phyloP scores from a whole-genome alignment of 30 jellyfish, hydroid and myxozoan species.

The Sanderia malayensis region DNA sequence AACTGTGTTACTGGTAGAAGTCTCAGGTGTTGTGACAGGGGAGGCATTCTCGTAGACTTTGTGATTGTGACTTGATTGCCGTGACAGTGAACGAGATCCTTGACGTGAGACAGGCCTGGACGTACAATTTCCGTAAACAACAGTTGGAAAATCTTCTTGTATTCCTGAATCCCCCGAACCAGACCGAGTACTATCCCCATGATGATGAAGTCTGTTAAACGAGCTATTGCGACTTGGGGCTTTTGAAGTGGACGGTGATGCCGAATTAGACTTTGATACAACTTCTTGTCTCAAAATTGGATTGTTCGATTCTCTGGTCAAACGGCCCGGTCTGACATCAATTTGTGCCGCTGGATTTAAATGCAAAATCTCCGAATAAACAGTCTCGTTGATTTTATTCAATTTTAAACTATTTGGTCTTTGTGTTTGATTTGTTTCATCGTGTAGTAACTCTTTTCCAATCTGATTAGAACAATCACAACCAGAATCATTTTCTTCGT shows the following conservation, averaged over 20 bases:
- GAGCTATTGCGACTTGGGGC: slow-evolving; percentile 54
- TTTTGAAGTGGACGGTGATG: slow-evolving; percentile 47
- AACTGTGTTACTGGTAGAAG: slow-evolving; percentile 1
- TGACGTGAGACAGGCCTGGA: slow-evolving; percentile 6
- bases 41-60: slow-evolving; percentile 52
- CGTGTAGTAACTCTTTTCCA: slow-evolving; percentile 15
- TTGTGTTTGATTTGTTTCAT: neutral
- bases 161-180: slow-evolving; percentile 71
- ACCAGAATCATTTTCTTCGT: slow-evolving; percentile 50
- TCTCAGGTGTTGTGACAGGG: neutral
- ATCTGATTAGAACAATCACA: slow-evolving; percentile 38
- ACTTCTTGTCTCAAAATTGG: slow-evolving; percentile 81
- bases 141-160: slow-evolving; percentile 42
- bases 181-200: slow-evolving; percentile 28
- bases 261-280: slow-evolving; percentile 55
- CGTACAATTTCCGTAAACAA: slow-evolving; percentile 44
- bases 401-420: slow-evolving; percentile 40
- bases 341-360: slow-evolving; percentile 58
- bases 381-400: slow-evolving; percentile 49
- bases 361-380: slow-evolving; percentile 81
- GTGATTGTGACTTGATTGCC: slow-evolving; percentile 41
- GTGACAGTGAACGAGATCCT: neutral
- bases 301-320: slow-evolving; percentile 89
- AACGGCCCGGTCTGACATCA: slow-evolving; percentile 56
- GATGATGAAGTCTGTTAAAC: slow-evolving; percentile 6